Percentiles rank a stretch among this genome's conserved stretches.
phyloP scores from a whole-genome alignment of 2,888 invertebrate species.

The Herminia tarsipennalis region DNA sequence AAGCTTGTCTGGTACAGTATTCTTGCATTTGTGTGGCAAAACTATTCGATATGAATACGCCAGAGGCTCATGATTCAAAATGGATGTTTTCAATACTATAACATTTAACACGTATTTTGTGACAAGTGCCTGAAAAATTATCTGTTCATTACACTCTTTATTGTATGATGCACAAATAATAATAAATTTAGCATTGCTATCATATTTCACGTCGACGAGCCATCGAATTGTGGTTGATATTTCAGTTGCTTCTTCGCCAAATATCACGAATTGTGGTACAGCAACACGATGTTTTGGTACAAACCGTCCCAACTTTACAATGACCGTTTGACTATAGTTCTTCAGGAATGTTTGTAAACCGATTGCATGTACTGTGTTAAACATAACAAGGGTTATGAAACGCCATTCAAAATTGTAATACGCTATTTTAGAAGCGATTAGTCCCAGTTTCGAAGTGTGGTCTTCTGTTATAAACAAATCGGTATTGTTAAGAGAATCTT shows the following conservation, averaged over 20 bases:
- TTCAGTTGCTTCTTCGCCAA: slow-evolving; percentile 50
- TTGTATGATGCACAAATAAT: slow-evolving; percentile 51
- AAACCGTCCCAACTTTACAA: slow-evolving; percentile 51
- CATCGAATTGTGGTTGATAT: slow-evolving; percentile 49
- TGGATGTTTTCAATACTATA: slow-evolving; percentile 48
- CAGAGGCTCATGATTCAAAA: slow-evolving; percentile 29
- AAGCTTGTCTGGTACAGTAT: slow-evolving; percentile 46
- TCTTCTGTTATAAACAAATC: slow-evolving; percentile 34
- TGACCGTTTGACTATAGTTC: slow-evolving; percentile 49
- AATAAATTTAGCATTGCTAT: slow-evolving; percentile 58
- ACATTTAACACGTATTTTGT: slow-evolving; percentile 50
- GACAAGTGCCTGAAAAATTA: slow-evolving; percentile 50
- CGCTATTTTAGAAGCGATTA: slow-evolving; percentile 62
- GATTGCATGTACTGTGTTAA: slow-evolving; percentile 42
- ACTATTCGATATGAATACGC: slow-evolving; percentile 52
- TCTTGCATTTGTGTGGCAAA: slow-evolving; percentile 49
- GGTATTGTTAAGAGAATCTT: slow-evolving; percentile 19
- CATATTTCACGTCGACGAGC: slow-evolving; percentile 48
- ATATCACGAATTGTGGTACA: slow-evolving; percentile 58
- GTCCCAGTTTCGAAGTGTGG: slow-evolving; percentile 45
- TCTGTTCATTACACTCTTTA: slow-evolving; percentile 51
- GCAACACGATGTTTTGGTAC: slow-evolving; percentile 30
- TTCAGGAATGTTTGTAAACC: slow-evolving; percentile 55
- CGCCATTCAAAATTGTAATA: slow-evolving; percentile 67
- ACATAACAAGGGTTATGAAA: slow-evolving; percentile 57